Evolutionary conservation across 2,113 vertebrate genomes (phyloP), one percentile per base, ranked within the genome.

Genomic region (Dryoscopus gambensis): DNA sequence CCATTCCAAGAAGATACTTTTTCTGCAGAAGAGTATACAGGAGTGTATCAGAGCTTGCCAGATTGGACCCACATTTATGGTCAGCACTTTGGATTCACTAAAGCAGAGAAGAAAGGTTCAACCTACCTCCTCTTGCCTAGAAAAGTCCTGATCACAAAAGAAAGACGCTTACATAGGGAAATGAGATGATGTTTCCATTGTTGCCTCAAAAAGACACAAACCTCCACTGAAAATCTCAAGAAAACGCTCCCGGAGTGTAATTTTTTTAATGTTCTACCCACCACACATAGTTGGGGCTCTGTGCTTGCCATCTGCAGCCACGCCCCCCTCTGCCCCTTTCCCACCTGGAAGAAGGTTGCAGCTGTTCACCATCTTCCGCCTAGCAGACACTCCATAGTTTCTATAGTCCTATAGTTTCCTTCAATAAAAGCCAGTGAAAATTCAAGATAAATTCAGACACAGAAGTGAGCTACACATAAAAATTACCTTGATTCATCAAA

Each of bases 401-500:
- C n/a, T n/a, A 63, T 30, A 84, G 30, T 42, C 46, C 42, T 39
- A 24, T 62, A 60, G 70, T 57, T 79, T 85, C 10, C 47, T 53
- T n/a, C 55, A 74, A 6, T 31, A 82, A 83, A 83, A 91, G 3
- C 22, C 33, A 70, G 42, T 31, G 20, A 31, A 90, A 95, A 86
- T 52, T 12, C 27, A 86, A 70, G 44, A 86, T 40, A 12, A 92
- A 93, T 75, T 84, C n/a, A 96, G 60, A 73, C 57, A 89, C 25
- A 89, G 65, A 86, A 95, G 59, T 83, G 89, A 89, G 10, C 40
- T 78, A 69, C 73, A 42, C 50, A 16, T 60, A 76, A 69, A 95
- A 95, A 97, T 81, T 75, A 84, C 46, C 30, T 53, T 87, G 55
- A 93, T 96, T 97, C 59, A 74, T 84, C 90, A 73, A 60, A 71